A percentile compares a stretch with the other conserved stretches of the same genome.
phyloP scores from a whole-genome alignment of 2,888 invertebrate genomes.

The Panopea generosa region DNA sequence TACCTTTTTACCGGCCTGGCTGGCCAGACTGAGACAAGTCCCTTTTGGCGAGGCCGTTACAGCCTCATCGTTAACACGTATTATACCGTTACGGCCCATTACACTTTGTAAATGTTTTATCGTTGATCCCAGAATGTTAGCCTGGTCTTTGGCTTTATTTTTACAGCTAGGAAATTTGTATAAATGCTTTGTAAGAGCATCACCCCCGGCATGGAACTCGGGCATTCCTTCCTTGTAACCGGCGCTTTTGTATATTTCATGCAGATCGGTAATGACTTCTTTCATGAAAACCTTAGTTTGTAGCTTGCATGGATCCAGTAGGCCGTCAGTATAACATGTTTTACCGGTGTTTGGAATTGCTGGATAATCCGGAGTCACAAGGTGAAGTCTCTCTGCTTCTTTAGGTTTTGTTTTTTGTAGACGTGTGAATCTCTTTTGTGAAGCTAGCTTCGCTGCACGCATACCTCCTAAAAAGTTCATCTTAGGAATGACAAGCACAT shows the following conservation, averaged over 20 bases:
- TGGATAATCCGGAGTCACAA: conserved; percentile 7
- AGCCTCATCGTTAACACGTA: too few species aligned
- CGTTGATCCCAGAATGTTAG: conserved; percentile 10
- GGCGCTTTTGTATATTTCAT: conserved; percentile 1
- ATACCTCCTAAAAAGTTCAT: conserved; percentile 49
- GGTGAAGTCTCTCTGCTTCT: conserved; percentile 14
- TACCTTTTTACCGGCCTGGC: too few species aligned
- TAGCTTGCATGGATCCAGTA: conserved; percentile 45
- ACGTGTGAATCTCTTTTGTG: conserved; percentile 12
- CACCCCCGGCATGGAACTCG: conserved; percentile 59
- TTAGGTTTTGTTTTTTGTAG: background rate
- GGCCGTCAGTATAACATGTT: conserved; percentile 22
- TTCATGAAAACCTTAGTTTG: conserved; percentile 35
- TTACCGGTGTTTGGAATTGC: conserved; percentile 6
- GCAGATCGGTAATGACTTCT: conserved; percentile 13
- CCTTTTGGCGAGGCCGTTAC: too few species aligned
- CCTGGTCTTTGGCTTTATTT: background rate
- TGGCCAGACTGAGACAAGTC: too few species aligned
- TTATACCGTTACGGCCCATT: too few species aligned
- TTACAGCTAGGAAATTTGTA: conserved; percentile 29
- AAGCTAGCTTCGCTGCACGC: conserved; percentile 39
- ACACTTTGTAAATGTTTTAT: too few species aligned
- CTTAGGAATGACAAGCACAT: conserved; percentile 36
- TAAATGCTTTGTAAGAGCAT: conserved; percentile 31
- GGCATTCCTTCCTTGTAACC: background rate